These are phyloP conservation scores for Pheosia gnoma DNA, from an alignment of 2,888 invertebrate species.

Conservation along the genomic window DNA sequence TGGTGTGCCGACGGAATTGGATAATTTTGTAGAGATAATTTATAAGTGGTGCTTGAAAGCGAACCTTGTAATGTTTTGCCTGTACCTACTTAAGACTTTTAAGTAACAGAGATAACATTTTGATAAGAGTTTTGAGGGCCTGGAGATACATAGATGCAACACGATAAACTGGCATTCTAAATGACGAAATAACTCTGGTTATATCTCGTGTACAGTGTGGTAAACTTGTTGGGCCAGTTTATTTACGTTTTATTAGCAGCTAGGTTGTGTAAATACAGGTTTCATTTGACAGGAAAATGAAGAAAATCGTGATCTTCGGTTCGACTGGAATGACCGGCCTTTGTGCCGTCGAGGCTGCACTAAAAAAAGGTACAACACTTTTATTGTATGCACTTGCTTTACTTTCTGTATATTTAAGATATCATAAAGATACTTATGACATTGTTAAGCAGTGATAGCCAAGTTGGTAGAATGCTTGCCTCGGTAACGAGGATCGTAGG, in stretches of 20 bases:
- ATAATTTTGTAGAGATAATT: slow-evolving; percentile 2
- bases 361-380: slow-evolving; percentile 87
- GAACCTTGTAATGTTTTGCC: not conserved
- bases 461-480: too few species aligned
- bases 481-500: too few species aligned
- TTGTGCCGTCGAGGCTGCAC: slow-evolving; percentile 89
- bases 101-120: not conserved
- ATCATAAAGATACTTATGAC: too few species aligned
- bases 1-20: not conserved
- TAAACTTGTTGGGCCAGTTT: slow-evolving; percentile 21
- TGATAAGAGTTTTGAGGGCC: not conserved
- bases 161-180: not conserved
- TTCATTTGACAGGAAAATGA: slow-evolving; percentile 78
- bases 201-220: slow-evolving; percentile 3
- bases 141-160: not conserved
- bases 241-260: not conserved
- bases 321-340: slow-evolving; percentile 93
- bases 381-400: too few species aligned
- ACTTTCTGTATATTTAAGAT: too few species aligned
- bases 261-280: slow-evolving; percentile 1
- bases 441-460: too few species aligned
- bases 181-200: slow-evolving; percentile 4
- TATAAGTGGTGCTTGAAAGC: slow-evolving; percentile 1
- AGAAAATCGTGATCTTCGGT: slow-evolving; percentile 92
- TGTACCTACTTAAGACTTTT: not conserved